A percentile compares a stretch with the other conserved stretches of the same genome.
Conservation (phyloP, 2,888 invertebrate genomes). For the Gasteruption jaculator region DNA sequence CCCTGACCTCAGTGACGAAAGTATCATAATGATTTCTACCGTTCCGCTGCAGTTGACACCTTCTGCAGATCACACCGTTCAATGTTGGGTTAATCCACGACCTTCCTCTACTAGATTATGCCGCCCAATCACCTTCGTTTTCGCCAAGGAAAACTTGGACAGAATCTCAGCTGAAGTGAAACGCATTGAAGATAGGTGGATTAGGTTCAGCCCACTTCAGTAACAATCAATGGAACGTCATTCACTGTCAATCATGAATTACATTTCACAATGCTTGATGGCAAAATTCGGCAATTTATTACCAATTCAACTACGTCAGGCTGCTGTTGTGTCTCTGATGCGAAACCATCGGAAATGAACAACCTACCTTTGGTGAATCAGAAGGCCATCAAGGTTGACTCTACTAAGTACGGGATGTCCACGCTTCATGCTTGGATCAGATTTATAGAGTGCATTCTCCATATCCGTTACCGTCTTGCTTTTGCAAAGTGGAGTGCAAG, state of each 20-base stretch:
- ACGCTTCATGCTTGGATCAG: conserved; percentile 17
- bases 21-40: too few relatives aligned
- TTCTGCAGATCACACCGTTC: too few relatives aligned
- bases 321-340: conserved; percentile 17
- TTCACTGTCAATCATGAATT: conserved; percentile 19
- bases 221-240: too few relatives aligned
- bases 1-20: too few relatives aligned
- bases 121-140: conserved; percentile 6
- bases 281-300: conserved; percentile 26
- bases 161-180: conserved; percentile 11
- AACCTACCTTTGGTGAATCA: conserved; percentile 20
- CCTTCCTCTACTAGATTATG: conserved; percentile 4
- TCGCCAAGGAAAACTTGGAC: conserved; percentile 3
- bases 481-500: conserved; percentile 14
- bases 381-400: conserved; percentile 18
- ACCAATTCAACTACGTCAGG: conserved; percentile 19
- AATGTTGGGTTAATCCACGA: conserved; percentile 8
- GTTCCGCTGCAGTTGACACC: too few relatives aligned
- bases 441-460: conserved; percentile 13
- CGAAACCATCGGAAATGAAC: conserved; percentile 28
- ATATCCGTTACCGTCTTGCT: conserved; percentile 12
- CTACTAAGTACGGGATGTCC: conserved; percentile 18
- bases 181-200: conserved; percentile 12
- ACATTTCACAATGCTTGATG: conserved; percentile 26
- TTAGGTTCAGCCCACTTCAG: neutral